Evolutionary conservation across 2,113 vertebrate species (phyloP).

Genomic region (Sturnus vulgaris): DNA sequence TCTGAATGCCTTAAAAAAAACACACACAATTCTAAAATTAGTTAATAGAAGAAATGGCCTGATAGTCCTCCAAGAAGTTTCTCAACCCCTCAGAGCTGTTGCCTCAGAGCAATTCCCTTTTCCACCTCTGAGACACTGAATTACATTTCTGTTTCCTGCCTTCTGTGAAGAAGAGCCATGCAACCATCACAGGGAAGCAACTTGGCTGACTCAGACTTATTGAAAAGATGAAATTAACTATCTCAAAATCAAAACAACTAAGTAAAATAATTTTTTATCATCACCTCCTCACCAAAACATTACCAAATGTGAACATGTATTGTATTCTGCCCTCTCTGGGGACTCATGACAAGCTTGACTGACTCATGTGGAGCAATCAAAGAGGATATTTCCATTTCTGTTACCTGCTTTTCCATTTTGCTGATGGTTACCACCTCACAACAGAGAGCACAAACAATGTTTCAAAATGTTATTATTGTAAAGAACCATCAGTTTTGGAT

Average conservation of each 20-base stretch:
- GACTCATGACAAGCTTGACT: neutral
- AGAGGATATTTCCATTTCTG: neutral
- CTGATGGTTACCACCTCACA: neutral
- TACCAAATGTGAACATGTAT: neutral
- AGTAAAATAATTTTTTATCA: neutral
- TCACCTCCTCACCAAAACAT: neutral
- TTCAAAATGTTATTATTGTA: neutral
- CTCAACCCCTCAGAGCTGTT: neutral
- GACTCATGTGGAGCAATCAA: neutral
- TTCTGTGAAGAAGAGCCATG: neutral
- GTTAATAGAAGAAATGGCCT: neutral
- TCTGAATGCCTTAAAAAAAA: neutral
- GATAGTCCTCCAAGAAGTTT: neutral
- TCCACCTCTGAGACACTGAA: neutral
- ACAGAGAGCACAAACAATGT: neutral
- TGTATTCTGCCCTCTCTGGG: neutral
- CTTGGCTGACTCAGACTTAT: neutral
- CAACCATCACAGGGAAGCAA: neutral
- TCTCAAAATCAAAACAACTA: neutral
- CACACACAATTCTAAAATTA: neutral
- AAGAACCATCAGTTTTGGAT: neutral
- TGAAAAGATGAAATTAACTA: neutral
- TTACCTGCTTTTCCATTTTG: neutral
- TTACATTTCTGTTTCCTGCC: neutral
- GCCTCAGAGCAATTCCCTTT: neutral